A percentile compares a stretch with the other conserved stretches of the same genome.
phyloP scores from a whole-genome alignment of 2,797 vertebrate species.

The Periparus ater region DNA sequence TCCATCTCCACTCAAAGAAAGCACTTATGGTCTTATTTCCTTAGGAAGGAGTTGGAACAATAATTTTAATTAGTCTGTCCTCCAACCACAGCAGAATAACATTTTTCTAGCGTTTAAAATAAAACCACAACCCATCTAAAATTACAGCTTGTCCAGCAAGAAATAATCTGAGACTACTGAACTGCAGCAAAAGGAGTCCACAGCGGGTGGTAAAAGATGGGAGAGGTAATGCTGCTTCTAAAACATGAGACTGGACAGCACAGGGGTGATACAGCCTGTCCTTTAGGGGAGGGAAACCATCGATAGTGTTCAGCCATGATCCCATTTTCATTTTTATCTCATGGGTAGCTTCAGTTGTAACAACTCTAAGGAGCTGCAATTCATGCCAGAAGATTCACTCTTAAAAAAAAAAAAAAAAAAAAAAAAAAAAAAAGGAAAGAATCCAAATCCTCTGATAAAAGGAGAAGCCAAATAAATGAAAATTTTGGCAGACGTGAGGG shows the following conservation, averaged over 20 bases:
- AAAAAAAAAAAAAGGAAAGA: background rate
- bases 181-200: background rate
- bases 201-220: background rate
- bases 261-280: background rate
- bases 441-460: background rate
- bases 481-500: background rate
- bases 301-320: background rate
- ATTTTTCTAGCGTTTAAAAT: background rate
- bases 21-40: background rate
- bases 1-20: background rate
- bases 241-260: background rate
- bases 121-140: background rate
- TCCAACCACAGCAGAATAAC: conserved; percentile 18
- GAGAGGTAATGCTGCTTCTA: background rate
- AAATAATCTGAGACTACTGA: conserved; percentile 1
- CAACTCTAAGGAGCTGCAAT: background rate
- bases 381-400: background rate
- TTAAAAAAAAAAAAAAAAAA: background rate
- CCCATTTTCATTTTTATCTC: background rate
- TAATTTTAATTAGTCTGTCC: conserved; percentile 1
- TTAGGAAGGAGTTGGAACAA: background rate
- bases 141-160: background rate
- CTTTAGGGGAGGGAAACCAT: background rate
- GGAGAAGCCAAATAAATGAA: background rate
- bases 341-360: background rate